Percentiles rank a stretch among this genome's conserved stretches.
These are phyloP conservation scores for Oncorhynchus mykiss DNA, from an alignment of 2,113 vertebrate species.

Conservation along the genomic window DNA sequence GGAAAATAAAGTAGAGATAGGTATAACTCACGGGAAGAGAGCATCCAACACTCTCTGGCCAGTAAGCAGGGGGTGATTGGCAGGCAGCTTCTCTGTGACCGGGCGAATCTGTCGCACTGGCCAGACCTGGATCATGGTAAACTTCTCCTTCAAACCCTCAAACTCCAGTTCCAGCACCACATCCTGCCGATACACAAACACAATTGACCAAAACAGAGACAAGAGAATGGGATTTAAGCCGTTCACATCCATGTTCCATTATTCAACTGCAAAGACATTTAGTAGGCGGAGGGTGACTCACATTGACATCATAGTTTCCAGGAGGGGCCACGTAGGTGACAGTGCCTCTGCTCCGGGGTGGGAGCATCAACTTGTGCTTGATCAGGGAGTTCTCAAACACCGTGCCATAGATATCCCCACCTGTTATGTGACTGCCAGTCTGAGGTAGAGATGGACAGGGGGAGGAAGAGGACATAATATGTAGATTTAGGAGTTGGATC, in stretches of 20 bases:
- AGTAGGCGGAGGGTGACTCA: constrained; percentile 70
- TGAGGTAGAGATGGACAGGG: constrained; percentile 50
- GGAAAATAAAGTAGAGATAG: background rate
- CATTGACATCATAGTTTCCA: constrained; percentile 92
- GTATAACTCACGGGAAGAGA: constrained; percentile 89
- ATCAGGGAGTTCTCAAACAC: constrained; percentile 95
- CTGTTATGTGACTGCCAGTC: constrained; percentile 95
- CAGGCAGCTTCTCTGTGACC: constrained; percentile 94
- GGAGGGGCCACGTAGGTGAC: constrained; percentile 91
- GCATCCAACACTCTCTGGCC: constrained; percentile 95
- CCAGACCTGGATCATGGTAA: constrained; percentile 96
- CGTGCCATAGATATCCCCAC: constrained; percentile 91
- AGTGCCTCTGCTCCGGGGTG: constrained; percentile 90
- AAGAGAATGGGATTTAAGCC: background rate
- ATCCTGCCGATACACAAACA: constrained; percentile 73
- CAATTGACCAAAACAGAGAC: background rate
- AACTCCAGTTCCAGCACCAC: constrained; percentile 96
- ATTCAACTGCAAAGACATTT: background rate
- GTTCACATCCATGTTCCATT: background rate
- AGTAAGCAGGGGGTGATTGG: constrained; percentile 92
- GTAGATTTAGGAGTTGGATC: background rate
- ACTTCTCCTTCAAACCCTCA: constrained; percentile 94
- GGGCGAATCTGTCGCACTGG: constrained; percentile 93
- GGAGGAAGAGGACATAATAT: background rate
- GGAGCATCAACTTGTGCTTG: constrained; percentile 95